These are phyloP conservation scores for Drosophila atripex DNA, from an alignment of 2,888 invertebrate species.

Conservation along the genomic window DNA sequence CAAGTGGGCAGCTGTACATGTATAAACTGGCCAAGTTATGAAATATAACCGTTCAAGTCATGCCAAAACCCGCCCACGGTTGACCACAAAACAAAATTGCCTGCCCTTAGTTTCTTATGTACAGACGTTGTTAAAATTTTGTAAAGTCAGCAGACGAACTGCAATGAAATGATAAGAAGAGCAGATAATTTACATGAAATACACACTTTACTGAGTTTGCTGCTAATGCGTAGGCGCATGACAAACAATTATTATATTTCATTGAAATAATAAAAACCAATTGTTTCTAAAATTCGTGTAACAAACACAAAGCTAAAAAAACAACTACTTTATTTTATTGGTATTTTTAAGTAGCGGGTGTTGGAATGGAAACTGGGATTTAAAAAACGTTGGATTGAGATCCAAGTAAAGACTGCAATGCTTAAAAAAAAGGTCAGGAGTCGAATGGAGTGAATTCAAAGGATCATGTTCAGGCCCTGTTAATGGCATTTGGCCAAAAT, in stretches of 20 bases:
- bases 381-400: no score
- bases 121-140: constrained; percentile 72
- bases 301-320: constrained; percentile 70
- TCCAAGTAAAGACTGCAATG: no score
- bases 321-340: not conserved
- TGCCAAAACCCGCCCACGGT: constrained; percentile 53
- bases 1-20: constrained; percentile 35
- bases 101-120: constrained; percentile 69
- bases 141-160: constrained; percentile 53
- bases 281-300: constrained; percentile 81
- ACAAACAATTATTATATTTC: constrained; percentile 79
- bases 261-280: constrained; percentile 77
- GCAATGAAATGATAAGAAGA: constrained; percentile 13
- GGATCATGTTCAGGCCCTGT: no score
- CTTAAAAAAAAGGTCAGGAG: no score
- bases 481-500: no score
- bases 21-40: constrained; percentile 59
- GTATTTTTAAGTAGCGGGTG: not conserved
- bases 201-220: constrained; percentile 58
- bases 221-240: constrained; percentile 70
- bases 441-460: no score
- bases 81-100: constrained; percentile 49
- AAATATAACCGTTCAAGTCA: constrained; percentile 42
- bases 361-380: not conserved
- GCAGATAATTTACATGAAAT: constrained; percentile 44